Evolutionary conservation across 53 echinoderm and acorn worm genomes (phyloP).

Genomic region (Luidia sarsii): DNA sequence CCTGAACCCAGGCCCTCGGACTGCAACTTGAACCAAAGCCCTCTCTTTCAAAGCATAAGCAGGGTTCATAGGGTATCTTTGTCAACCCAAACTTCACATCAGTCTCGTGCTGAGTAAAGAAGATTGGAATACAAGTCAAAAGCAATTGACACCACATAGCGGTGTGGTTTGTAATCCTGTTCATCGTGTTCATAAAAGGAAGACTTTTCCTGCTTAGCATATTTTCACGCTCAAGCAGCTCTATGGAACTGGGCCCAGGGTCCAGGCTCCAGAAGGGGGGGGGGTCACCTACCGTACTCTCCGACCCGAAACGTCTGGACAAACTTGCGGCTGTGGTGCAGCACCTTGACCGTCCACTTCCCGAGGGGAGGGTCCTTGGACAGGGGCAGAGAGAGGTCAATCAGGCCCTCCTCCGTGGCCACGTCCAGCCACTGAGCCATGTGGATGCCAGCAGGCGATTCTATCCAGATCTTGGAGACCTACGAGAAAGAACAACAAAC

Average conservation of each 20-base stretch:
- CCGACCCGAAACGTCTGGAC: slow-evolving; percentile 61
- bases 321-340: slow-evolving; percentile 42
- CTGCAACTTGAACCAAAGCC: too few relatives aligned
- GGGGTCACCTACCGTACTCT: slow-evolving; percentile 77
- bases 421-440: slow-evolving; percentile 82
- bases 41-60: too few relatives aligned
- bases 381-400: slow-evolving; percentile 73
- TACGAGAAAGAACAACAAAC: too few relatives aligned
- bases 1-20: too few relatives aligned
- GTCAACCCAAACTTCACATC: too few relatives aligned
- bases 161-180: too few relatives aligned
- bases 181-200: too few relatives aligned
- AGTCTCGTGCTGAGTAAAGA: too few relatives aligned
- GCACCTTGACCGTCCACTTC: slow-evolving; percentile 73
- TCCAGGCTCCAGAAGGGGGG: slow-evolving; percentile 72
- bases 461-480: slow-evolving; percentile 80
- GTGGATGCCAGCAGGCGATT: slow-evolving; percentile 74
- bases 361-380: slow-evolving; percentile 85
- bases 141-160: not conserved
- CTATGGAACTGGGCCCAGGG: slow-evolving; percentile 55
- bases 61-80: too few relatives aligned
- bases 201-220: too few relatives aligned
- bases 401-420: slow-evolving; percentile 60
- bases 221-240: too few relatives aligned
- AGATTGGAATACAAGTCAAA: too few relatives aligned